Conservation (phyloP, 2,113 vertebrate species). For the Hypocryptadius cinnamomeus region DNA sequence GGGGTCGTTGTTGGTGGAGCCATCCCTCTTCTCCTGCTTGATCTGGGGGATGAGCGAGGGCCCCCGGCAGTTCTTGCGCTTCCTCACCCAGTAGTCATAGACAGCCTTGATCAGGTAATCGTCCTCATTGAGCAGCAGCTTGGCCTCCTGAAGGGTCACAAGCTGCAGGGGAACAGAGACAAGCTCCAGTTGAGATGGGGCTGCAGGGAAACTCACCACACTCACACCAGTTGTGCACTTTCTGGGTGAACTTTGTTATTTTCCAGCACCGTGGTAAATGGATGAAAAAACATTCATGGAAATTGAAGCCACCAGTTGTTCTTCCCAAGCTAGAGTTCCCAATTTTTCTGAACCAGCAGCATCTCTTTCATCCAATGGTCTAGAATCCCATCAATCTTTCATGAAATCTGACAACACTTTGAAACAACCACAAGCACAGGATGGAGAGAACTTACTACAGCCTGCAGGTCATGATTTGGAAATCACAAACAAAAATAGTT, state of each 20-base stretch:
- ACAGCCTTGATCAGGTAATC: constrained; percentile 93
- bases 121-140: constrained; percentile 89
- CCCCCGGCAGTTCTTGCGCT: constrained; percentile 85
- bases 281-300: rapidly evolving
- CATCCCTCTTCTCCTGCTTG: constrained; percentile 90
- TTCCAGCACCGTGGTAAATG: background rate
- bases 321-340: background rate
- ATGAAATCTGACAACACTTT: background rate
- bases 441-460: background rate
- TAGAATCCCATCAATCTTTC: background rate
- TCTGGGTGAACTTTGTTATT: background rate
- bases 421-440: background rate
- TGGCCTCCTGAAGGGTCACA: constrained; percentile 88
- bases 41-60: constrained; percentile 85
- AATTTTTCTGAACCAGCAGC: background rate
- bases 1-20: constrained; percentile 90
- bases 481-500: background rate
- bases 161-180: constrained; percentile 66
- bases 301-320: background rate
- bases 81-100: constrained; percentile 93
- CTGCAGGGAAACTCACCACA: background rate
- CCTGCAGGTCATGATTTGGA: background rate
- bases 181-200: background rate
- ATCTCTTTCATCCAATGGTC: background rate
- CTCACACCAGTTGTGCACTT: rapidly evolving